These are phyloP conservation scores for Myripristis murdjan DNA, from an alignment of 2,797 vertebrate species.

Conservation along the genomic window DNA sequence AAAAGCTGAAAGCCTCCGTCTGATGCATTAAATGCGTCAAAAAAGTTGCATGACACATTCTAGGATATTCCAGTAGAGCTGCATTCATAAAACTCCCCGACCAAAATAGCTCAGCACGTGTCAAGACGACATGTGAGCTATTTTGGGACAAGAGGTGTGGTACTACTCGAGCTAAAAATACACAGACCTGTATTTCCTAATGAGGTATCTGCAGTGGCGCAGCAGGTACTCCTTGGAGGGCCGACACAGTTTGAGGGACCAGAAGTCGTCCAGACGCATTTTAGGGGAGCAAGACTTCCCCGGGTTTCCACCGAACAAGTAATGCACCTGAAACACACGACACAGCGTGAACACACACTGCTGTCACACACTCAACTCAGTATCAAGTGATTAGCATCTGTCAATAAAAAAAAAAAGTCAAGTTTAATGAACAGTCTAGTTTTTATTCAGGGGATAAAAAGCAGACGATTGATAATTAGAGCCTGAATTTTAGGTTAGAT, in stretches of 20 bases:
- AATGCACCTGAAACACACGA: conserved; percentile 91
- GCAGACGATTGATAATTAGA: too few species aligned
- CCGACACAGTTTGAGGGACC: conserved; percentile 98
- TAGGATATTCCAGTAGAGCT: too few species aligned
- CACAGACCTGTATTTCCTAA: conserved; percentile 96
- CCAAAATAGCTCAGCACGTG: conserved; percentile 16
- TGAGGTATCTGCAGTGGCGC: conserved; percentile 98
- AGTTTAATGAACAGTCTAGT: too few species aligned
- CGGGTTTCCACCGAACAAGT: conserved; percentile 98
- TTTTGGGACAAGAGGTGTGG: conserved; percentile 10
- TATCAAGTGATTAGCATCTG: too few species aligned
- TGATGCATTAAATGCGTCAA: too few species aligned
- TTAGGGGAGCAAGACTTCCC: conserved; percentile 99
- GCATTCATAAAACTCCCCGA: neutral
- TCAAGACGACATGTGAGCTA: conserved; percentile 6
- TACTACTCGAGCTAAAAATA: too few species aligned
- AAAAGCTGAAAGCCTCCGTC: too few species aligned
- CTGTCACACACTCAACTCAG: too few species aligned
- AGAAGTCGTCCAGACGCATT: conserved; percentile 99
- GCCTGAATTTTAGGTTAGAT: too few species aligned
- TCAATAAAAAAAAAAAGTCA: too few species aligned
- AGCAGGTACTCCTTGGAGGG: conserved; percentile 98
- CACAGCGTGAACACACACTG: neutral
- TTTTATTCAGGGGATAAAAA: too few species aligned
- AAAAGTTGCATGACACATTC: too few species aligned